Conservation (phyloP, 2,888 invertebrate species). For the Lamellibrachia columna region DNA sequence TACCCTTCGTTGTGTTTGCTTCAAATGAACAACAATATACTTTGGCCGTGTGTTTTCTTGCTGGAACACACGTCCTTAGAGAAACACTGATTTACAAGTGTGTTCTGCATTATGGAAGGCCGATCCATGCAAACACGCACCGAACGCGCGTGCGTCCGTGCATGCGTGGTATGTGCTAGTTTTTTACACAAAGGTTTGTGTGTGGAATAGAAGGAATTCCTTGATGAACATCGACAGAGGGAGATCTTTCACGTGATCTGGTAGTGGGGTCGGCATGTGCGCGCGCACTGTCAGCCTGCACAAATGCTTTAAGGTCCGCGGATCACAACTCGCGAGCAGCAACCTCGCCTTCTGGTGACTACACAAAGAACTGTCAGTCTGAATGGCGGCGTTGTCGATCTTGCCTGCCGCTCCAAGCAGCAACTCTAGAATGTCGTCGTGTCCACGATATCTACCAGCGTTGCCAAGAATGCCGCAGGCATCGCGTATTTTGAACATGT, state of each 20-base stretch:
- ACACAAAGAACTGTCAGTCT: conserved; percentile 27
- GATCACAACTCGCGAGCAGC: conserved; percentile 18
- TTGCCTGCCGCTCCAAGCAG: conserved; percentile 30
- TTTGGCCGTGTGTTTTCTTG: no score
- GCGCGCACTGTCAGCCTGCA: conserved; percentile 20
- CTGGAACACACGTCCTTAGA: no score
- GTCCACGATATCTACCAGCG: conserved; percentile 30
- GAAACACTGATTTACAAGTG: no score
- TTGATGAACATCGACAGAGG: not conserved
- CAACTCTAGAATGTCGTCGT: conserved; percentile 34
- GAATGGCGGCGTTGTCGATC: conserved; percentile 32
- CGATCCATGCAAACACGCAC: no score
- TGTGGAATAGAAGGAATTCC: not conserved
- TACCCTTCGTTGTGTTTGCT: no score
- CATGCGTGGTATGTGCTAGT: no score
- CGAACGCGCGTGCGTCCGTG: no score
- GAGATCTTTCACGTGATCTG: not conserved
- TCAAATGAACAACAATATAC: no score
- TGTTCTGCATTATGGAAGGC: no score
- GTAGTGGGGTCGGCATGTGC: conserved; percentile 17
- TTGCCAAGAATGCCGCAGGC: conserved; percentile 35
- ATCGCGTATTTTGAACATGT: conserved; percentile 52
- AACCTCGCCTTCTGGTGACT: conserved; percentile 29
- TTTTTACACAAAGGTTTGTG: not conserved
- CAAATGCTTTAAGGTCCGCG: conserved; percentile 30